Evolutionary conservation across 30 jellyfish, hydroid and myxozoan genomes (phyloP).

Genomic region (Mastigias papua): DNA sequence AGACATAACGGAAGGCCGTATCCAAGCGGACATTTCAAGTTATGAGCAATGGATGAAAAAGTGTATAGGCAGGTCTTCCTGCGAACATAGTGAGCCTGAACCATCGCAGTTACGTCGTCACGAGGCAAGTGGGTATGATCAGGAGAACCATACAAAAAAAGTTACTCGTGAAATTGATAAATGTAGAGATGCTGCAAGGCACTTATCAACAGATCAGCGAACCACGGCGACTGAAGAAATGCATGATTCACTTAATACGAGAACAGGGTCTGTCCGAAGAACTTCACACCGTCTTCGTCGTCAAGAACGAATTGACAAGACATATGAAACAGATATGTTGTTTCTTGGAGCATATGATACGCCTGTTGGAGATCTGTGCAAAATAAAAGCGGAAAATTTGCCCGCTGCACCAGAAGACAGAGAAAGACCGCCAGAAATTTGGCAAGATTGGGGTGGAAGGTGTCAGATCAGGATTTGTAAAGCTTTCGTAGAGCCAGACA

Average conservation of each 20-base stretch:
- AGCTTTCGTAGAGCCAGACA: not conserved
- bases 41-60: constrained; percentile 36
- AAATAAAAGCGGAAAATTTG: not conserved
- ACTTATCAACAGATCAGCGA: not conserved
- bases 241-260: not conserved
- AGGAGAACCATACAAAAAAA: not conserved
- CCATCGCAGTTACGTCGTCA: not conserved
- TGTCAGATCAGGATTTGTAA: not conserved
- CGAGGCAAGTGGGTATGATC: not conserved
- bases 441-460: not conserved
- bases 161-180: not conserved
- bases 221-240: not conserved
- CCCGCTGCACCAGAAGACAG: not conserved
- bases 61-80: too few relatives aligned
- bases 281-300: not conserved
- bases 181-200: not conserved
- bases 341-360: not conserved
- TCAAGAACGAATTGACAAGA: not conserved
- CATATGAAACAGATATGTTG: not conserved
- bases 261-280: not conserved
- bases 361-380: not conserved
- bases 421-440: not conserved
- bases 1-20: not conserved
- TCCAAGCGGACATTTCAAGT: constrained; percentile 10
- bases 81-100: too few relatives aligned